A percentile compares a stretch with the other conserved stretches of the same genome.
phyloP scores from a whole-genome alignment of 1,140 invertebrate species.

The Drosophila orosa region DNA sequence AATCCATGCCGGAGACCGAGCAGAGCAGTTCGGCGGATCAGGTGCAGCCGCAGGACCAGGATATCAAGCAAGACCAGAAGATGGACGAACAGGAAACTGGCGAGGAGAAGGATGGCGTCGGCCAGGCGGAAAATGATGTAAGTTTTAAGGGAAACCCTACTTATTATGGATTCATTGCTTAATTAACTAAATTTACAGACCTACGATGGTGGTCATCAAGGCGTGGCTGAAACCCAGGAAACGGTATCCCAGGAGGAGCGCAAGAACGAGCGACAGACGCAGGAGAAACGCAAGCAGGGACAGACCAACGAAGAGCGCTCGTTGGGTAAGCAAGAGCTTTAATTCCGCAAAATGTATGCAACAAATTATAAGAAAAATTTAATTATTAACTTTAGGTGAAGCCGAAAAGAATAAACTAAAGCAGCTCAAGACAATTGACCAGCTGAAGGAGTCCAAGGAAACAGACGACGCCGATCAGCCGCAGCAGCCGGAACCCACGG shows the following conservation, averaged over 20 bases:
- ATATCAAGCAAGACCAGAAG: constrained; percentile 79
- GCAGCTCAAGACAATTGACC: constrained; percentile 87
- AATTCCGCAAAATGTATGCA: too few species aligned
- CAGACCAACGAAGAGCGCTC: constrained; percentile 86
- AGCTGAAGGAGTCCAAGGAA: constrained; percentile 84
- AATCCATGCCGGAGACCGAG: constrained; percentile 85
- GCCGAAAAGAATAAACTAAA: constrained; percentile 85
- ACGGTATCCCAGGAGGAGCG: constrained; percentile 81
- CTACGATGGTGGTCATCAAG: constrained; percentile 86
- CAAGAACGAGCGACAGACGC: constrained; percentile 75
- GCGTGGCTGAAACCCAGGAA: constrained; percentile 85
- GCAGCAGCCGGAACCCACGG: constrained; percentile 80
- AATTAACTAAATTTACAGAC: constrained; percentile 53
- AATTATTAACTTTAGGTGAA: constrained; percentile 72
- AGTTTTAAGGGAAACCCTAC: constrained; percentile 30
- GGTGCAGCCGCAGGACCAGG: constrained; percentile 66
- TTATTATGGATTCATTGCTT: background rate
- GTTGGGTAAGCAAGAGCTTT: constrained; percentile 81
- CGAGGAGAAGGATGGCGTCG: constrained; percentile 87
- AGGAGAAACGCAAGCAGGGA: constrained; percentile 78
- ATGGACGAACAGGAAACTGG: constrained; percentile 84
- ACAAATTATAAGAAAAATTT: too few species aligned
- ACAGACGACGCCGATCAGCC: constrained; percentile 85
- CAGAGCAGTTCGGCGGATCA: constrained; percentile 79
- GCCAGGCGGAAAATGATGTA: constrained; percentile 87